Conservation (phyloP, 2,797 vertebrate species). For the Phoebastria nigripes region DNA sequence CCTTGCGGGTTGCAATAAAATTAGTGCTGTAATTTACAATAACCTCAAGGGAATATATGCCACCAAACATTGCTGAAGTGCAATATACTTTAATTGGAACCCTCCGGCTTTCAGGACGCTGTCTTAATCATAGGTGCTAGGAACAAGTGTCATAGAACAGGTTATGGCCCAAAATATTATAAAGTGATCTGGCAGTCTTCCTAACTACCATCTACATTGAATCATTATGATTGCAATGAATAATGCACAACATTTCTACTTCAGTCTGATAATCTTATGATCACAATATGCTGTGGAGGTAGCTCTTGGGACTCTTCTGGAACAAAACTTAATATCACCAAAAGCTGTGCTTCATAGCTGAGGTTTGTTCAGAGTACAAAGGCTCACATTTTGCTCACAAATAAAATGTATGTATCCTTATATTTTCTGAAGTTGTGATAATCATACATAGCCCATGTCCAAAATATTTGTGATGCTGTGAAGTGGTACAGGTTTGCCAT, state of each 20-base stretch:
- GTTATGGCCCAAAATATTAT: neutral
- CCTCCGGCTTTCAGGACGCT: neutral
- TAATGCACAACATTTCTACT: neutral
- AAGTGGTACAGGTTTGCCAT: neutral
- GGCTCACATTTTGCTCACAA: neutral
- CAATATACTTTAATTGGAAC: neutral
- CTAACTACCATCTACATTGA: neutral
- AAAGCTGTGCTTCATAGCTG: neutral
- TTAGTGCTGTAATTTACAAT: neutral
- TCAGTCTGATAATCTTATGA: neutral
- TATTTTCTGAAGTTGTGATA: neutral
- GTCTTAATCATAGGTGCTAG: neutral
- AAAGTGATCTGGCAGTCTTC: neutral
- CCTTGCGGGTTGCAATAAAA: constrained; percentile 1
- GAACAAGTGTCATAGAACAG: neutral
- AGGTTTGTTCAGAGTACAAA: neutral
- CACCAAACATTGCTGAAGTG: neutral
- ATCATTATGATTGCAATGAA: neutral
- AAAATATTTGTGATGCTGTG: neutral
- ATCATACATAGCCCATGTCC: neutral
- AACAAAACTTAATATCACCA: neutral
- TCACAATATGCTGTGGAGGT: neutral
- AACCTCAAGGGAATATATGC: neutral
- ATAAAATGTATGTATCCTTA: neutral
- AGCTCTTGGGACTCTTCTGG: neutral